Evolutionary conservation across 2,888 invertebrate species (phyloP), one percentile per base, ranked within the genome.

Genomic region (Baronia brevicornis): DNA sequence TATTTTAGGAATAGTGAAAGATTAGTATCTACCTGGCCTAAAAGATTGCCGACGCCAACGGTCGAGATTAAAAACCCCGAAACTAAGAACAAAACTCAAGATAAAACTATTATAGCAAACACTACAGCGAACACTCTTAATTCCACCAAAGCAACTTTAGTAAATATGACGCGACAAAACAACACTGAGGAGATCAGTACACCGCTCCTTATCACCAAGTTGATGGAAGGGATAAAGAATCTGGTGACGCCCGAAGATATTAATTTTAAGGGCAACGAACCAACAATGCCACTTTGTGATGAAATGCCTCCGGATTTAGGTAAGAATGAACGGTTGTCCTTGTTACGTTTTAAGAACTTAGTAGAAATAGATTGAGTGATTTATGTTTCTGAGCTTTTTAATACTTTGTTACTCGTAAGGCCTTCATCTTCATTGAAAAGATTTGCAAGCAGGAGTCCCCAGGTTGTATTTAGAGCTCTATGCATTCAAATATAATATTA

Each of bases 281-380:
- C 64, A 51, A 58, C 18, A 41, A 59, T 64, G 67, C 85, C 63
- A 42, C 62, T 71, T 11, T 91, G 91, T 65, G 89, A 89, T 7
- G 77, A 77, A 36, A 75, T 87, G 26, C 89, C 90, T 14, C 87
- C 89, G 17, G 87, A 88, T 69, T 85, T 91, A 60, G 87, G 90
- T 90, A 66, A 85, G 79, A n/a, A n/a, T n/a, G n/a, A n/a, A n/a
- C n/a, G n/a, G n/a, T n/a, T n/a, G n/a, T n/a, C n/a, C n/a, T n/a
- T n/a, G n/a, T n/a, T n/a, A n/a, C n/a, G n/a, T n/a, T n/a, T n/a
- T n/a, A n/a, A n/a, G n/a, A n/a, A n/a, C n/a, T n/a, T n/a, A n/a
- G n/a, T n/a, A n/a, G n/a, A n/a, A n/a, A n/a, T n/a, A 26, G 19
- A 12, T 21, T 12, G 5, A 30, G 26, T 25, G 7, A 11, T 12